These are phyloP conservation scores for Anomalospiza imberbis DNA, from an alignment of 2,797 vertebrate genomes.

Conservation along the genomic window DNA sequence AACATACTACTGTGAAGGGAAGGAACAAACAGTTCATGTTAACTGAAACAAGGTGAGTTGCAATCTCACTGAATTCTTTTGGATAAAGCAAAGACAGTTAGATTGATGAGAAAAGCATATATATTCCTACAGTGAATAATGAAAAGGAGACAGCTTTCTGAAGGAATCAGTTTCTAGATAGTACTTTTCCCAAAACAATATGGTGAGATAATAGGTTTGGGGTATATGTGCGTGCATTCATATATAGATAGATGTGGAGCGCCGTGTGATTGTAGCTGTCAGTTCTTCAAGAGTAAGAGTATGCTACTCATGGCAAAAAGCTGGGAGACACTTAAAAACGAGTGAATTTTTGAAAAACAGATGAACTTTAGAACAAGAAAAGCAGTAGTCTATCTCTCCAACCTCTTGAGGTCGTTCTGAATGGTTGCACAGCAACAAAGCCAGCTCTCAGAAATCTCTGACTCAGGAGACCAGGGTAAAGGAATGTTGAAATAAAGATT, in stretches of 20 bases:
- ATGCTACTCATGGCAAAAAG: background rate
- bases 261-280: background rate
- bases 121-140: background rate
- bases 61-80: background rate
- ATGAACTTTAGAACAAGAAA: background rate
- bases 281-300: background rate
- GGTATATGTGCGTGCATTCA: background rate
- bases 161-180: background rate
- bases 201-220: background rate
- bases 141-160: background rate
- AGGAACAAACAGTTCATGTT: background rate
- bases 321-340: background rate
- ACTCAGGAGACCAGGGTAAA: background rate
- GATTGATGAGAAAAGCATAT: background rate
- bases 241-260: background rate
- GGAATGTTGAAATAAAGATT: background rate
- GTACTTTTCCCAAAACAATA: background rate
- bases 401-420: background rate
- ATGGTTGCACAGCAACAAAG: background rate
- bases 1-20: background rate
- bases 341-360: background rate
- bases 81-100: background rate
- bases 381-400: background rate
- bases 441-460: background rate
- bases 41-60: background rate